Evolutionary conservation across 1,140 invertebrate genomes (phyloP).

Genomic region (Drosophila bocki): DNA sequence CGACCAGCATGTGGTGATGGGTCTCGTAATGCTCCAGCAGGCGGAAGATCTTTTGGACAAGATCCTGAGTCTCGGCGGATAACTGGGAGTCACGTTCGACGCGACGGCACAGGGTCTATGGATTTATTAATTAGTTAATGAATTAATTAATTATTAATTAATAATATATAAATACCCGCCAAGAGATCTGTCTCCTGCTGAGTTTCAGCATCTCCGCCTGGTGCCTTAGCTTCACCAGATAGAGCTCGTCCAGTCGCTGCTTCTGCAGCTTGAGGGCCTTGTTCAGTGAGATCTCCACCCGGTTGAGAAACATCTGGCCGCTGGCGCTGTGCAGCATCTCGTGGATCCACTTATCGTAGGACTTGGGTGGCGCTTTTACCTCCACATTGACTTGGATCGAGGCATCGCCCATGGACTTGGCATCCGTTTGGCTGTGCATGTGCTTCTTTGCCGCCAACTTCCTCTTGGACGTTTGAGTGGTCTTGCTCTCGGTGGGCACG

Average conservation of each 20-base stretch:
- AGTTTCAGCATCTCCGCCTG: conserved; percentile 63
- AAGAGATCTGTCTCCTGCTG: conserved; percentile 59
- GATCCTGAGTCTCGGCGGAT: conserved; percentile 50
- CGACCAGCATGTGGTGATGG: conserved; percentile 55
- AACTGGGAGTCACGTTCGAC: conserved; percentile 58
- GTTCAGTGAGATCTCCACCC: conserved; percentile 70
- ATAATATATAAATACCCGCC: conserved; percentile 40
- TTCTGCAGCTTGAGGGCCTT: conserved; percentile 74
- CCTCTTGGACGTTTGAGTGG: background rate
- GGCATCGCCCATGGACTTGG: background rate
- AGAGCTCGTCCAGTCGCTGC: conserved; percentile 52
- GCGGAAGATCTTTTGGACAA: conserved; percentile 67
- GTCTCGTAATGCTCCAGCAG: conserved; percentile 70
- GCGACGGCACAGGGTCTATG: conserved; percentile 43
- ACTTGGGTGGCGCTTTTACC: background rate
- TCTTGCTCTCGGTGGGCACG: background rate
- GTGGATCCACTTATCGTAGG: conserved; percentile 72
- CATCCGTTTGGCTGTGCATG: conserved; percentile 5
- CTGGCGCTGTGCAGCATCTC: conserved; percentile 74
- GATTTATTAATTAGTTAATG: background rate
- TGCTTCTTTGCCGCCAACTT: background rate
- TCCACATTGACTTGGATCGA: background rate
- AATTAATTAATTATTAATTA: background rate
- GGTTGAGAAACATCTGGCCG: conserved; percentile 71
- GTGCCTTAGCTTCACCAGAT: conserved; percentile 67